Percentiles rank a stretch among this genome's conserved stretches.
These are phyloP conservation scores for Sinhomidia bicolor DNA, from an alignment of 2,888 invertebrate genomes.

Conservation along the genomic window DNA sequence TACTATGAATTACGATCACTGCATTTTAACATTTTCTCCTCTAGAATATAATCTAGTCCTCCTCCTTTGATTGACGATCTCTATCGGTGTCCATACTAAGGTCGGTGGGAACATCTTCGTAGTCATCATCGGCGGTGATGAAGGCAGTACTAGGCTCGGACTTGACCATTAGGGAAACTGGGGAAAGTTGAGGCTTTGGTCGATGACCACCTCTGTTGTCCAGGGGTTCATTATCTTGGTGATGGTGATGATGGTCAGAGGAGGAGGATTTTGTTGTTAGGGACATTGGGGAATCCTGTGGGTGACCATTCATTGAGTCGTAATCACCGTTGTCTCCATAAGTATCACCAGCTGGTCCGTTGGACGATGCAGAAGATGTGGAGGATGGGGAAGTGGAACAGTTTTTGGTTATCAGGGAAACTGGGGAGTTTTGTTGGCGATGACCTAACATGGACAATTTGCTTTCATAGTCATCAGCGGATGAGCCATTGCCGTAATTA, in stretches of 20 bases:
- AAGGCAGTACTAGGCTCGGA: slow-evolving; percentile 76
- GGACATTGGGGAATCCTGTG: slow-evolving; percentile 78
- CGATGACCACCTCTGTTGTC: slow-evolving; percentile 81
- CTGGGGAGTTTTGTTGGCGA: slow-evolving; percentile 82
- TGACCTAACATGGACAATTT: slow-evolving; percentile 94
- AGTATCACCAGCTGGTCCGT: slow-evolving; percentile 81
- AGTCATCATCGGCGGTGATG: slow-evolving; percentile 73
- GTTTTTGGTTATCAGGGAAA: slow-evolving; percentile 78
- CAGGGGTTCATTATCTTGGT: slow-evolving; percentile 83
- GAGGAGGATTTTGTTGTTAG: slow-evolving; percentile 77
- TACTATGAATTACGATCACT: slow-evolving; percentile 24
- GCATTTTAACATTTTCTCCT: slow-evolving; percentile 24
- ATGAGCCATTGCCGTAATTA: slow-evolving; percentile 84
- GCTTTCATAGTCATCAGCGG: slow-evolving; percentile 84
- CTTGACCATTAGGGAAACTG: slow-evolving; percentile 78
- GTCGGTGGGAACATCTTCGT: slow-evolving; percentile 88
- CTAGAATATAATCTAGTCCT: slow-evolving; percentile 64
- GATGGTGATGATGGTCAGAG: slow-evolving; percentile 69
- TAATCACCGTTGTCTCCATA: slow-evolving; percentile 80
- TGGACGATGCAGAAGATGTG: slow-evolving; percentile 77
- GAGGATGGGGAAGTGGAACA: slow-evolving; percentile 79
- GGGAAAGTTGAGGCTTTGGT: slow-evolving; percentile 80
- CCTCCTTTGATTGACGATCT: slow-evolving; percentile 77
- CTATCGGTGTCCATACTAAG: slow-evolving; percentile 84
- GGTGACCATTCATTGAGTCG: slow-evolving; percentile 71